Conservation (phyloP, 2,888 invertebrate genomes). For the Tetragonisca angustula region DNA sequence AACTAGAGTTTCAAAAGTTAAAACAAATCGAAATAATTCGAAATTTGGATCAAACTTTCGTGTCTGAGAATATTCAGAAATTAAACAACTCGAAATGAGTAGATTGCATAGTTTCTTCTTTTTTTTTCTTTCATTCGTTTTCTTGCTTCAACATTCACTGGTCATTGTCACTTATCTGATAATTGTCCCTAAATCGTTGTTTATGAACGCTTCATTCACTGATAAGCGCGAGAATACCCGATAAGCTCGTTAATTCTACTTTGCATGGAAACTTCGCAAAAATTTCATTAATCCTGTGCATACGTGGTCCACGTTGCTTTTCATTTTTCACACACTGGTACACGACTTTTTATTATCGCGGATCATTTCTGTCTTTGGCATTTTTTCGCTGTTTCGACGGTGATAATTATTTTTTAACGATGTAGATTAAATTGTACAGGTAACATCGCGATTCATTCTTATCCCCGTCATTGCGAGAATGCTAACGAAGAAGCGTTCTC, state of each 20-base stretch:
- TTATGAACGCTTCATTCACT: neutral
- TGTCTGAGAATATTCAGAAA: neutral
- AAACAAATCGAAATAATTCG: too few relatives aligned
- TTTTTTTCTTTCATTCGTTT: too few relatives aligned
- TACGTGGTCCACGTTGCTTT: neutral
- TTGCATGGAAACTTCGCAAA: neutral
- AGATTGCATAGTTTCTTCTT: too few relatives aligned
- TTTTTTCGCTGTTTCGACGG: neutral
- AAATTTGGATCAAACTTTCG: too few relatives aligned
- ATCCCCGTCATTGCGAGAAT: neutral
- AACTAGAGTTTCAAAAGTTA: too few relatives aligned
- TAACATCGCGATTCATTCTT: neutral
- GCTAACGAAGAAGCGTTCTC: slow-evolving; percentile 17
- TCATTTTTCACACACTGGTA: neutral
- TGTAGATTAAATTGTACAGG: too few relatives aligned
- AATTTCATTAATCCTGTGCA: neutral
- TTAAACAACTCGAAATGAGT: neutral
- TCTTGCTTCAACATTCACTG: too few relatives aligned
- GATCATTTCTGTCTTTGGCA: too few relatives aligned
- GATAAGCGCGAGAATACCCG: too few relatives aligned
- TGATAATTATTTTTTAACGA: neutral
- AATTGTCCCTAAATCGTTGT: neutral
- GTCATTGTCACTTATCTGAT: too few relatives aligned
- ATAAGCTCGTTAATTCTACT: neutral
- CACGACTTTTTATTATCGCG: too few relatives aligned